Evolutionary conservation across 2,888 invertebrate genomes (phyloP), one percentile per base, ranked within the genome.

Genomic region (Rhodophaea formosa): DNA sequence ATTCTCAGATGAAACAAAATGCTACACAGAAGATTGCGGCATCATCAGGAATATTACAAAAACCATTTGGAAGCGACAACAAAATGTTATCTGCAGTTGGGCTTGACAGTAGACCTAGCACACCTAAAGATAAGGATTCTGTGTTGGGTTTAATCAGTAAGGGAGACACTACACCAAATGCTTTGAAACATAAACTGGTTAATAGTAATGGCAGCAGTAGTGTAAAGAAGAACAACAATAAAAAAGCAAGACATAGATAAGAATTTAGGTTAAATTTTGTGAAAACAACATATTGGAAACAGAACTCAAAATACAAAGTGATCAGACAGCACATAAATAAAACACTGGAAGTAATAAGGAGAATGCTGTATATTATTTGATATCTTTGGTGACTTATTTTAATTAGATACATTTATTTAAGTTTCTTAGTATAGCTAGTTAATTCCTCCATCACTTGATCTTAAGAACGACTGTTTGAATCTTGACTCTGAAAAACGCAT

Each of bases 221-320:
- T 62, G 91, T 93, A 44, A 96, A 96, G 81, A 96, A 96, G 74
- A 95, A 93, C 77, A 94, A 93, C 69, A 96, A 94, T 75, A 97
- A 97, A 80, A 96, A 97, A 84, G 94, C 96, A 16, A 93, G 96
- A 72, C 96, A 96, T 86, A 94, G 96, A 90, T 97, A 94, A 93
- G 76, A 58, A 44, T 35, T 53, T 49, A 35, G 23, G 58, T 30
- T 56, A 59, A 59, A 58, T 17, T 60, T 42, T 8, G n/a, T 29
- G 16, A 7, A 14, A 42, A 44, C 10, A 2, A n/a, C 23, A 12
- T 39, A 39, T 39, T n/a, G 12, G 12, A n/a, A n/a, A 3, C n/a
- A 39, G 10, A 10, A 39, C 39, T 12, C n/a, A 39, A 35, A 23
- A 35, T 35, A 35, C 12, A 35, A 39, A 10, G 35, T 10, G 10